Evolutionary conservation across 2,113 vertebrate species (phyloP).

Genomic region (Lagopus muta): DNA sequence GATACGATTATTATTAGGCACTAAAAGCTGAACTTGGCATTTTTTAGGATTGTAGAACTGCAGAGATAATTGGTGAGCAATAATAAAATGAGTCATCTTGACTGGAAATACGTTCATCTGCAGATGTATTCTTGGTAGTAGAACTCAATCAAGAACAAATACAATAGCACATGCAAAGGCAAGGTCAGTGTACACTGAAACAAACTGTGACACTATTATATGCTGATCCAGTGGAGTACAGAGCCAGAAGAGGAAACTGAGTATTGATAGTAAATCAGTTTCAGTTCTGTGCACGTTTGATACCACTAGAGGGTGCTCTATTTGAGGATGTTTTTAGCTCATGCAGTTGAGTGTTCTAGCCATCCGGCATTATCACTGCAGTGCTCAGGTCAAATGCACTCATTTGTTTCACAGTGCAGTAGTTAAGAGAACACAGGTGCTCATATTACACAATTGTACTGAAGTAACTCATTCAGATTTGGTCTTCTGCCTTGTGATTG

Average conservation of each 20-base stretch:
- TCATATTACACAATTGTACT: background rate
- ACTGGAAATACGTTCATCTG: constrained; percentile 8
- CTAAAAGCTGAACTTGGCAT: background rate
- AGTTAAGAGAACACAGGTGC: background rate
- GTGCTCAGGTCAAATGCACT: background rate
- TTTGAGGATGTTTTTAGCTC: background rate
- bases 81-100: constrained; percentile 16
- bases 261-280: fast-evolving
- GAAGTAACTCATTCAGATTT: background rate
- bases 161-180: background rate
- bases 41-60: background rate
- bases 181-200: background rate
- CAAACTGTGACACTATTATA: background rate
- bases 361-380: fast-evolving
- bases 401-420: background rate
- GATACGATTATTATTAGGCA: constrained; percentile 15
- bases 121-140: background rate
- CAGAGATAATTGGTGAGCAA: constrained; percentile 19
- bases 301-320: background rate
- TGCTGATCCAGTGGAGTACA: background rate
- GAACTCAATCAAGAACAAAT: background rate
- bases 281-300: background rate
- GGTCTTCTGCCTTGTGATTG: background rate
- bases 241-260: background rate
- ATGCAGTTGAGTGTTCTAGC: background rate